These are phyloP conservation scores for Bombus ignitus DNA, from an alignment of 1,140 invertebrate species.

Conservation along the genomic window DNA sequence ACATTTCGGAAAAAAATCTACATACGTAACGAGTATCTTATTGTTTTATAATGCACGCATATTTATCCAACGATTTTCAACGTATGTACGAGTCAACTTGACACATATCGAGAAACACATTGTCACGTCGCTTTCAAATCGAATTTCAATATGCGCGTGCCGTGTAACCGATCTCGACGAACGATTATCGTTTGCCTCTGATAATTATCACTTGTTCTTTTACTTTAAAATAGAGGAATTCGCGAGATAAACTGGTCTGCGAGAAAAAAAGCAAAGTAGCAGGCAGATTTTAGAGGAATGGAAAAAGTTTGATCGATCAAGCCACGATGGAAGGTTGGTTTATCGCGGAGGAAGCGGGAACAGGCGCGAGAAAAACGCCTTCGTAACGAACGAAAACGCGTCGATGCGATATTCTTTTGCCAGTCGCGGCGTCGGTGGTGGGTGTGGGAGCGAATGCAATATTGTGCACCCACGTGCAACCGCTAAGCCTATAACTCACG, in stretches of 20 bases:
- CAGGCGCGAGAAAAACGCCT: constrained; percentile 10
- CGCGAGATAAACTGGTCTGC: rapidly evolving
- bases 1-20: too few species aligned
- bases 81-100: too few species aligned
- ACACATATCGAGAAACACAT: too few species aligned
- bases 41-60: too few species aligned
- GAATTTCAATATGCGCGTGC: too few species aligned
- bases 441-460: constrained; percentile 69
- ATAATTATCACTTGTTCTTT: rapidly evolving
- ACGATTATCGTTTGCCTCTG: too few species aligned
- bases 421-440: constrained; percentile 41
- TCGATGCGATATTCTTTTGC: constrained; percentile 28
- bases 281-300: not conserved
- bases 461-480: constrained; percentile 66
- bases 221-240: too few species aligned
- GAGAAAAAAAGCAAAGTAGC: not conserved
- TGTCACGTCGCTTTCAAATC: too few species aligned
- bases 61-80: too few species aligned
- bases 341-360: not conserved
- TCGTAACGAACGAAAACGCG: constrained; percentile 36
- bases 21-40: too few species aligned
- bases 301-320: not conserved
- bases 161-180: too few species aligned
- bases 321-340: not conserved
- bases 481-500: constrained; percentile 61